Evolutionary conservation across 2,797 vertebrate genomes (phyloP), one percentile per base, ranked within the genome.

Genomic region (Manis crassicaudata): DNA sequence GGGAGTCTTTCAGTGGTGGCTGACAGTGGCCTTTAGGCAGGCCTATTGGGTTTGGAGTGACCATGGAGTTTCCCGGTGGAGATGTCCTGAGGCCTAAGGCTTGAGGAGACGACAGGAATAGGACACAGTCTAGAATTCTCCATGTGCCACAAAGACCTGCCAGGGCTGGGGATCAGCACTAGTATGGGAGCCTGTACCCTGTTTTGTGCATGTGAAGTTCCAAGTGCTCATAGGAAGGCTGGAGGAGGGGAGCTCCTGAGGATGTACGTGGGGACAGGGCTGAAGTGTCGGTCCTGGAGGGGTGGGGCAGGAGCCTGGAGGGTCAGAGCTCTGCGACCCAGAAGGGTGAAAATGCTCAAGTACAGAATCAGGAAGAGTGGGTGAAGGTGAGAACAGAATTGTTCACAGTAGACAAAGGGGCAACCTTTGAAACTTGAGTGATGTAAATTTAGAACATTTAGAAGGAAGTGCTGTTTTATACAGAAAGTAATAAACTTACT

Each of bases 401-500:
- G 23, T 68, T 76, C n/a, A 65, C 50, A 40, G 14, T 37, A 62
- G 70, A 80, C 80, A 90, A 65, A 90, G 50, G 54, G 72, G 13
- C 81, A 84, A 92, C 89, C 95, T 95, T 97, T 95, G 96, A 95
- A n/a, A 82, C 50, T 12, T 13, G 17, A 27, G 23, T 18, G 32
- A 35, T 43, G 5, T 52, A 35, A 76, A 52, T 35, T 82, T 23
- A 63, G 23, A 88, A 68, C 18, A 7, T 80, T 21, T 76, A 65
- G 56, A 60, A 77, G 84, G 91, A 56, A 80, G 32, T 46, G 1
- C 27, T 17, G 3, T 17, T 80, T 82, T 92, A 62, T 20, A 58
- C 1, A 20, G 21, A 6, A 18, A 77, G 35, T 62, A 73, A 90
- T 93, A 96, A 95, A 95, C 32, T 79, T 87, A 83, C 56, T 73